Evolutionary conservation across 64 coral and sea anemone genomes (phyloP), one percentile per base, ranked within the genome.

Genomic region (Pocillopora verrucosa): DNA sequence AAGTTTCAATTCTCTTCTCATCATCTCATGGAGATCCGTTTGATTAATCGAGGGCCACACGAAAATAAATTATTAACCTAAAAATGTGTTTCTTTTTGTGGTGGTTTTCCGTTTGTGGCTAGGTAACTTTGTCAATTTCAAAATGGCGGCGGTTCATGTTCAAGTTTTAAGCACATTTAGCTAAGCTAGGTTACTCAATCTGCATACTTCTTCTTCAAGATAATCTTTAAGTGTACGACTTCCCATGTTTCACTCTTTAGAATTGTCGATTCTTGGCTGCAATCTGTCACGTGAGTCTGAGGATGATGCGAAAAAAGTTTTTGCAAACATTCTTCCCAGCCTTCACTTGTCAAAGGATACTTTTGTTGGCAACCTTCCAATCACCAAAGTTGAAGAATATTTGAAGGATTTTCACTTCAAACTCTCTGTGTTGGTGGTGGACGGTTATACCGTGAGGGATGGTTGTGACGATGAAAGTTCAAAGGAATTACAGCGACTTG

Each of bases 391-490:
- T 9, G 65, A 83, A 36, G 5, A 16, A 34, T 83, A 10, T 35
- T 83, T 83, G 61, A 16, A 4, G 14, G 34, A 65, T 22, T 9
- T 38, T 61, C 4, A 0, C 11, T 15, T 34, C 80, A 65, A 34
- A 36, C 37, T 9, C 61, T 65, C 60, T 83, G 80, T 83, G 34
- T 65, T 83, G 15, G 61, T 83, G 34, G 80, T 67, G 60, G 80
- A 83, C 45, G 80, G 15, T 1, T 16, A 83, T 17, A 65, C 34
- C 10, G 16, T 83, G 4, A 9, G 10, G 38, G 60, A 83, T 61
- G 60, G 34, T 64, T 67, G 65, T 36, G 6, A 9, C 9, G 37
- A 67, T 41, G 17, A 22, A 10, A 60, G 64, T 41, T 82, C 38
- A n/a, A n/a, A n/a, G n/a, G n/a, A n/a, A 19, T 15, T 65, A 82